These are phyloP conservation scores for Polietes domitor DNA, from an alignment of 2,888 invertebrate species.

Conservation along the genomic window DNA sequence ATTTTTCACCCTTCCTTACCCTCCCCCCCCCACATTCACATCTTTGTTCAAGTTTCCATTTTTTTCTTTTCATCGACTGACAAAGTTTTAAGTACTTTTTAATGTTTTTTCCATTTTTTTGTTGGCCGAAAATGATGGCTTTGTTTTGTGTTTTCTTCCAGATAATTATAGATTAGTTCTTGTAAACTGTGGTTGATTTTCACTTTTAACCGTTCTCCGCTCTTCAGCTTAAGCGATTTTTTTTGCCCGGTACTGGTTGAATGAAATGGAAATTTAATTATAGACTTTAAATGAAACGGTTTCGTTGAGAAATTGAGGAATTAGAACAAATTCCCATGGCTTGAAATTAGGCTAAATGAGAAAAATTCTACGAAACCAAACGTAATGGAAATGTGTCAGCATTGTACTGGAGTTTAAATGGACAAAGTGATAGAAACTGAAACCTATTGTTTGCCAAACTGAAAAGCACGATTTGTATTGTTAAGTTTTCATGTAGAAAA, in stretches of 20 bases:
- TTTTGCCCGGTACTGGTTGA: background rate
- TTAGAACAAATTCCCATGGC: background rate
- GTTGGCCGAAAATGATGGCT: background rate
- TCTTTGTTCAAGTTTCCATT: background rate
- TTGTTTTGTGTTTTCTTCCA: background rate
- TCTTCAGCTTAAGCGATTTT: background rate
- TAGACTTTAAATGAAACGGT: background rate
- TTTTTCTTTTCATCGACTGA: background rate
- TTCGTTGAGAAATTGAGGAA: background rate
- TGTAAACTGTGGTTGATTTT: background rate
- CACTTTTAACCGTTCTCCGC: background rate
- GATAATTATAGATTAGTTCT: background rate
- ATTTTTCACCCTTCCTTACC: background rate
- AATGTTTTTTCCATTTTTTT: background rate
- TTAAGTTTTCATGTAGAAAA: too few relatives aligned
- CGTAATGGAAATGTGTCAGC: too few relatives aligned
- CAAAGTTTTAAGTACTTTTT: background rate
- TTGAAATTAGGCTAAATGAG: background rate
- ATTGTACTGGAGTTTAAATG: too few relatives aligned
- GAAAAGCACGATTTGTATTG: too few relatives aligned
- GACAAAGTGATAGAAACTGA: too few relatives aligned
- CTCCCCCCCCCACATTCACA: too few relatives aligned
- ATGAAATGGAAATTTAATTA: slow-evolving; percentile 13
- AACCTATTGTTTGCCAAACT: too few relatives aligned
- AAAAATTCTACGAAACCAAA: too few relatives aligned